Conservation (phyloP, 2,113 vertebrate species). For the Tenebrosternarchus preto region DNA sequence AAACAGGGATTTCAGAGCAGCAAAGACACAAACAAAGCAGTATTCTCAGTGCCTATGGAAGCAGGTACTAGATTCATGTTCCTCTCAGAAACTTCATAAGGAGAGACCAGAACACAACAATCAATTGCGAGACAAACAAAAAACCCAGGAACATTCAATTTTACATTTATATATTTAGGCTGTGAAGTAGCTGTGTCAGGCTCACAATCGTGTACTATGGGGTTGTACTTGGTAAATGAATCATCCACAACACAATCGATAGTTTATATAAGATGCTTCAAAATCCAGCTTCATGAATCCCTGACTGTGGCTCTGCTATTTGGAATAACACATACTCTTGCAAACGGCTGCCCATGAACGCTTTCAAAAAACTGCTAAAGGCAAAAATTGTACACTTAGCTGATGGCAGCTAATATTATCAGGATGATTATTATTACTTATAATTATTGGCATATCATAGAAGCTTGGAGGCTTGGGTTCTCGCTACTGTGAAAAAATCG, state of each 20-base stretch:
- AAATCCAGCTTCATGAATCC: background rate
- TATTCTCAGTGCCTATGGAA: background rate
- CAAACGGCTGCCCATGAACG: background rate
- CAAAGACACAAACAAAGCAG: background rate
- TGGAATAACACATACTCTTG: background rate
- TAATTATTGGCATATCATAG: constrained; percentile 18
- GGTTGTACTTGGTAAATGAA: background rate
- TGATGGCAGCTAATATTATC: background rate
- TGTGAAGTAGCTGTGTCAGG: background rate
- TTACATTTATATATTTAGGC: background rate
- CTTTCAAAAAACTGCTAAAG: constrained; percentile 1
- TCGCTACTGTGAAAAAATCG: background rate
- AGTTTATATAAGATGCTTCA: too few species aligned
- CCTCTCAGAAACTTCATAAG: background rate
- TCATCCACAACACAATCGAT: background rate
- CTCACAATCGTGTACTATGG: background rate
- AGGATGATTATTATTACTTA: background rate
- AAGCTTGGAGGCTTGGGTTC: constrained; percentile 10
- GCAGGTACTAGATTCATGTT: too few species aligned
- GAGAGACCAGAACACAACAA: background rate
- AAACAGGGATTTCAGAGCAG: constrained; percentile 15
- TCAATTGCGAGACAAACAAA: background rate
- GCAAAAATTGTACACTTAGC: background rate
- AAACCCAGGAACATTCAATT: background rate
- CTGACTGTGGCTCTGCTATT: constrained; percentile 9